Evolutionary conservation across 2,113 vertebrate genomes (phyloP), one percentile per base, ranked within the genome.

Genomic region (Poicephalus meyeri): DNA sequence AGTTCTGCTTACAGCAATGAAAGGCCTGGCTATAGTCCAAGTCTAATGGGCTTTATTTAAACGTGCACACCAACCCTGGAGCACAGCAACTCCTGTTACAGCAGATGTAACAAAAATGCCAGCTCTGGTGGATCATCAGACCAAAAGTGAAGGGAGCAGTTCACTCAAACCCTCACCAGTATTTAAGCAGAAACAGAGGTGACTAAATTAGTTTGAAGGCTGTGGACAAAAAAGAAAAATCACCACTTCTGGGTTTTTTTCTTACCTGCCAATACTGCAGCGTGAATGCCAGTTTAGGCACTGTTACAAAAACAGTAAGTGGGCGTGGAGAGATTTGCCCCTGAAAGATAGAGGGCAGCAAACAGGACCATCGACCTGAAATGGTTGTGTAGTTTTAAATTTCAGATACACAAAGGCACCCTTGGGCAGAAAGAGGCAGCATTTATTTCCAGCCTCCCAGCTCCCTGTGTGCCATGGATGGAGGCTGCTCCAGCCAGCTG

Each of bases 131-230:
- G 13, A 31, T 63, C 2, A 3, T 56, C 21, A 44, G 39, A 42
- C 2, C 20, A 58, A 78, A 82, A 82, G 13, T 0, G 0, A 71
- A 37, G 5, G n/a, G 37, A 56, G 15, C 14, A 8, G 11, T 33
- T 83, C 10, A 78, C 35, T 18, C 42, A 83, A 73, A 70, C 7
- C 12, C 26, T 69, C 47, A 35, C 3, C 28, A 26, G 25, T 37
- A 33, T 64, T 82, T n/a, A 53, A 68, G 21, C 17, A 72, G 39
- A 63, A 86, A 20, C 5, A 39, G 66, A 66, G 31, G 31, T 3
- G 26, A 68, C 10, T 89, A 70, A 91, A 66, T 50, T 47, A 89
- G 31, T 6, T 16, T 70, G 49, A 58, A 91, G 20, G 6, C 4
- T 65, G 19, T 46, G 19, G 17, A 50, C 6, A 8, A 15, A 41